Base-by-base conservation (phyloP, 2,888 invertebrate genomes). In the Diachrysia chrysitis region DNA sequence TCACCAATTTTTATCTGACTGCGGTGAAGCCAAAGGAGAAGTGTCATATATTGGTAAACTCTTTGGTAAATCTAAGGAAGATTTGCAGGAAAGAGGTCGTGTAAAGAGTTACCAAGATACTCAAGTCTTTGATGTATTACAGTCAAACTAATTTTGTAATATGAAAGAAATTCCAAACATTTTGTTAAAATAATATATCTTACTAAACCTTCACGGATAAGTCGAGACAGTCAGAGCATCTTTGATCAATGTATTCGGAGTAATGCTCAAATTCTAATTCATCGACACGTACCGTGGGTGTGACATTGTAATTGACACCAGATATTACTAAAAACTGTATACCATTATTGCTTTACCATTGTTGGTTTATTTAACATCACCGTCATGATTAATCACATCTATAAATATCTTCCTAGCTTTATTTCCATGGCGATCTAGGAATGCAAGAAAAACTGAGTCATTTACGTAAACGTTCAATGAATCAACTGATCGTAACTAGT, bases 371-470 rank as follows among this genome's bases (percentile, higher is more conserved):
- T 51, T 51, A 19, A 21, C 48, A 51, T 51, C 21, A 21, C 21
- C 21, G 48, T 51, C 21, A 71, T 42, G 53, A 76, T 66, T 51
- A 71, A 76, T 74, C 66, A 71, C 19, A 58, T 21, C 63, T 76
- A 66, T 71, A 66, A 71, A 76, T 71, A 48, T 29, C 51, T 55
- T 55, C 51, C 32, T 32, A 51, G 48, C 25, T 62, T 62, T 76
- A 65, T 63, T 72, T 61, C 35, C 29, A 63, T 42, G 32, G 54
- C 42, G 56, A 76, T 66, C 58, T 57, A 57, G 48, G 71, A 71
- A 76, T 71, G 72, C 55, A 61, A 76, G 60, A 72, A 72, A 63
- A 76, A 66, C 60, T 66, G 66, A 66, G 51, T 74, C 60, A 72
- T 63, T 66, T 56, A 66, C 58, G 42, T 29, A 19, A 23, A n/a